Percentiles rank a stretch among this genome's conserved stretches.
These are phyloP conservation scores for Anabas testudineus DNA, from an alignment of 2,797 vertebrate genomes.

Conservation along the genomic window DNA sequence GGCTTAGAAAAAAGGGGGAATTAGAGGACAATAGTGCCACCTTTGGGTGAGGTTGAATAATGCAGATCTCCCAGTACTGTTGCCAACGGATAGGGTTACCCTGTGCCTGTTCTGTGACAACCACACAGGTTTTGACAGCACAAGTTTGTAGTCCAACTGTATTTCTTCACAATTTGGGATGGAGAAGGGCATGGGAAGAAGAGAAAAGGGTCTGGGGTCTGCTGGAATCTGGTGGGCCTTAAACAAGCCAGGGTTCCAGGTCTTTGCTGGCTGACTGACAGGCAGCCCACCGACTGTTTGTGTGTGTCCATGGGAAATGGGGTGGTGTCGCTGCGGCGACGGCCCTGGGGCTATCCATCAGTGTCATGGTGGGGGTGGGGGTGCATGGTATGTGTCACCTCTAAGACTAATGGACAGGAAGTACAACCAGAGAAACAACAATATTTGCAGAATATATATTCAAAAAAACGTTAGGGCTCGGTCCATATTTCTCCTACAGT, in stretches of 20 bases:
- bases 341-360: constrained; percentile 86
- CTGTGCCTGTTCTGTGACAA: constrained; percentile 37
- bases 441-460: constrained; percentile 87
- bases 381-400: constrained; percentile 82
- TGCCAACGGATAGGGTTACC: constrained; percentile 21
- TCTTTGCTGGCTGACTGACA: constrained; percentile 78
- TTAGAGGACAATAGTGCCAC: constrained; percentile 80
- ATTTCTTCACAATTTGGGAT: constrained; percentile 28
- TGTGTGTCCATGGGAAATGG: constrained; percentile 87
- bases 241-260: constrained; percentile 69
- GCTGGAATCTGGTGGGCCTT: constrained; percentile 40
- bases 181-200: constrained; percentile 40
- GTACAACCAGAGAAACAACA: constrained; percentile 87
- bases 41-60: constrained; percentile 72
- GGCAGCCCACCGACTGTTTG: constrained; percentile 79
- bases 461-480: constrained; percentile 65
- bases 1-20: constrained; percentile 36
- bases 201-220: constrained; percentile 33
- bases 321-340: constrained; percentile 79
- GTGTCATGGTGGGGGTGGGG: constrained; percentile 78
- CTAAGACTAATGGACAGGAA: constrained; percentile 90
- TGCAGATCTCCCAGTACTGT: constrained; percentile 28
- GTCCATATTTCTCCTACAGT: constrained; percentile 60
- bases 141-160: constrained; percentile 41
- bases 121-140: constrained; percentile 46